Conservation (phyloP, 2,113 vertebrate species). For the Phaethornis superciliosus region DNA sequence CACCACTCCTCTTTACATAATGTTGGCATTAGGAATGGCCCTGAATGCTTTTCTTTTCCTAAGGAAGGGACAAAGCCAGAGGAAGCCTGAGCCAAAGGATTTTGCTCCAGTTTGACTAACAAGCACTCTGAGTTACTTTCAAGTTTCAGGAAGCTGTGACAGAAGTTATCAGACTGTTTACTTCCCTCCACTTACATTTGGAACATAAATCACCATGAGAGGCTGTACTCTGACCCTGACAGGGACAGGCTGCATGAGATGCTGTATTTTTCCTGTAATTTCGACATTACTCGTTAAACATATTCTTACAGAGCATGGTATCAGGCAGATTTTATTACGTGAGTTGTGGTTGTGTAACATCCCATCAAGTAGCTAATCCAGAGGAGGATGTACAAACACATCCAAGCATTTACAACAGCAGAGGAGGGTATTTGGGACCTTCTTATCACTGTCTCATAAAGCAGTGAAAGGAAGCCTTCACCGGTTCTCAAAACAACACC, state of each 20-base stretch:
- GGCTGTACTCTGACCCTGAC: background rate
- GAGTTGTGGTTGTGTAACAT: background rate
- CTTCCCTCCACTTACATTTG: conserved; percentile 1
- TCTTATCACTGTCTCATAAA: background rate
- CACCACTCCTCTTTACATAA: background rate
- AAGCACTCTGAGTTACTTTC: conserved; percentile 13
- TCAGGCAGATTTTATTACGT: background rate
- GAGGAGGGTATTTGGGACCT: background rate
- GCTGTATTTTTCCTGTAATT: background rate
- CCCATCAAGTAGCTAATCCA: background rate
- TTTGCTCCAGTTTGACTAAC: background rate
- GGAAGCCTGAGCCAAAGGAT: background rate
- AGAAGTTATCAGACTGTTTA: conserved; percentile 9
- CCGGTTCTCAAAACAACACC: background rate
- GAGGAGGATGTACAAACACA: background rate
- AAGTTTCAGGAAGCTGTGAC: conserved; percentile 40
- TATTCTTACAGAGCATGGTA: background rate
- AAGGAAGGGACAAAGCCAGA: background rate
- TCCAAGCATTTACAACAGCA: background rate
- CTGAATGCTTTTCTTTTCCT: background rate
- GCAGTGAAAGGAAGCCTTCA: background rate
- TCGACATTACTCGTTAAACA: background rate
- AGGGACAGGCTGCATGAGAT: background rate
- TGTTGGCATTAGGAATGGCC: background rate
- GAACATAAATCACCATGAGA: background rate